phyloP scores from a whole-genome alignment of 2,888 invertebrate species.

The Ochropleura plecta region DNA sequence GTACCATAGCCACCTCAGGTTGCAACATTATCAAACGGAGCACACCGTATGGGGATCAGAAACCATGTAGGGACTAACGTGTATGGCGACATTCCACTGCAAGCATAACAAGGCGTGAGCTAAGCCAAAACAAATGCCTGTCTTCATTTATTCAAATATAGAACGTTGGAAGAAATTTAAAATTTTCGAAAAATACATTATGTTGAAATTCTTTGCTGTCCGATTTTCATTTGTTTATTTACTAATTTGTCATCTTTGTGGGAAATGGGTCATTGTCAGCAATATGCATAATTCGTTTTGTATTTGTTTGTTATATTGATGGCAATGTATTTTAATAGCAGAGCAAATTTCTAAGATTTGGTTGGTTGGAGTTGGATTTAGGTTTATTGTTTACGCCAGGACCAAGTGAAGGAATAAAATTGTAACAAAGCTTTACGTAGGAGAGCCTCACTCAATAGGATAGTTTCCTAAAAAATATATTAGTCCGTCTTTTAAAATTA shows the following conservation, averaged over 20 bases:
- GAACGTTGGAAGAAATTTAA: neutral
- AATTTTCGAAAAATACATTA: neutral
- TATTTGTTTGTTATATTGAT: neutral
- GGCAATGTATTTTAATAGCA: no score
- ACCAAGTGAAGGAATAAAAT: neutral
- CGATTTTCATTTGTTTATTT: neutral
- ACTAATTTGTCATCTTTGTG: no score
- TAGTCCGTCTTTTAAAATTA: no score
- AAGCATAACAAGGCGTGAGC: neutral
- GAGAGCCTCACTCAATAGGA: neutral
- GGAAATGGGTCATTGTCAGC: neutral
- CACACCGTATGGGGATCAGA: slow-evolving; percentile 58
- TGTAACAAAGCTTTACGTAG: neutral
- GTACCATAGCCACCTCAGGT: slow-evolving; percentile 61
- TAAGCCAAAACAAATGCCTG: neutral
- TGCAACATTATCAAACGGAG: slow-evolving; percentile 61
- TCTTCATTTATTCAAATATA: neutral
- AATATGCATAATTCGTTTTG: neutral
- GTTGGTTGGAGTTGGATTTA: neutral
- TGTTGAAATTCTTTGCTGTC: neutral
- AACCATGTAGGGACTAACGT: slow-evolving; percentile 61
- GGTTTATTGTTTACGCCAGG: neutral
- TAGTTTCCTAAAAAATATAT: no score
- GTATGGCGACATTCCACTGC: neutral
- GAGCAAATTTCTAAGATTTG: no score